Evolutionary conservation across 1,140 invertebrate genomes (phyloP).

Genomic region (Danaus melanippus): DNA sequence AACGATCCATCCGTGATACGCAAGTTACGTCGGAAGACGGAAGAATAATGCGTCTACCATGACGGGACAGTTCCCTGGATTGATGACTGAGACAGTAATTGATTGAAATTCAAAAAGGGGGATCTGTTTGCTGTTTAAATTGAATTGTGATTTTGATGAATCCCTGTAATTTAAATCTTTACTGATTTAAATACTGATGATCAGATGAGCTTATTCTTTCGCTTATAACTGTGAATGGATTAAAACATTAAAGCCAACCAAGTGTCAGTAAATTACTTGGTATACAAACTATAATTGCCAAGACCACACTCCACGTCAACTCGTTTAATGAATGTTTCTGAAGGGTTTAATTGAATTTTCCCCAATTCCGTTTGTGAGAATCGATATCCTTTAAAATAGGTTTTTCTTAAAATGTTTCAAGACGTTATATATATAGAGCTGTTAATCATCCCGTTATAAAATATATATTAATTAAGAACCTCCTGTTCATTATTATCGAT

Average conservation of each 20-base stretch:
- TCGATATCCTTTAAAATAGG: slow-evolving; percentile 12
- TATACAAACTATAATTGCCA: slow-evolving; percentile 21
- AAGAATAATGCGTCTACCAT: slow-evolving; percentile 44
- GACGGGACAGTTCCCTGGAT: slow-evolving; percentile 41
- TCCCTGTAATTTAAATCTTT: neutral
- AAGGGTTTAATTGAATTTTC: slow-evolving; percentile 22
- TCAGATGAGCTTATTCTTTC: no score
- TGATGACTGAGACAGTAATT: slow-evolving; percentile 47
- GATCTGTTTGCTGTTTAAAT: slow-evolving; percentile 16
- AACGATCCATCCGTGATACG: slow-evolving; percentile 29
- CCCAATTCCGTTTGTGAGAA: slow-evolving; percentile 9
- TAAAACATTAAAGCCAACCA: neutral
- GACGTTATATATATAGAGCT: slow-evolving; percentile 16
- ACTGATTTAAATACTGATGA: neutral
- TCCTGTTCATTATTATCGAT: no score
- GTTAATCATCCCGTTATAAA: slow-evolving; percentile 1
- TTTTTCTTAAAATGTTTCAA: slow-evolving; percentile 10
- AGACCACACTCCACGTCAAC: slow-evolving; percentile 17
- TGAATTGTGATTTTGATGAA: neutral
- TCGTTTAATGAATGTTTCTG: slow-evolving; percentile 9
- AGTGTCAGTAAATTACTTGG: slow-evolving; percentile 6
- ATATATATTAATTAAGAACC: no score
- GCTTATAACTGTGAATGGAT: no score
- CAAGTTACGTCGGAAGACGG: slow-evolving; percentile 25
- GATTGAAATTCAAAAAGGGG: slow-evolving; percentile 46